Conservation (phyloP, 37 sponge, comb jelly and placozoan genomes). For the Agelas oroides region DNA sequence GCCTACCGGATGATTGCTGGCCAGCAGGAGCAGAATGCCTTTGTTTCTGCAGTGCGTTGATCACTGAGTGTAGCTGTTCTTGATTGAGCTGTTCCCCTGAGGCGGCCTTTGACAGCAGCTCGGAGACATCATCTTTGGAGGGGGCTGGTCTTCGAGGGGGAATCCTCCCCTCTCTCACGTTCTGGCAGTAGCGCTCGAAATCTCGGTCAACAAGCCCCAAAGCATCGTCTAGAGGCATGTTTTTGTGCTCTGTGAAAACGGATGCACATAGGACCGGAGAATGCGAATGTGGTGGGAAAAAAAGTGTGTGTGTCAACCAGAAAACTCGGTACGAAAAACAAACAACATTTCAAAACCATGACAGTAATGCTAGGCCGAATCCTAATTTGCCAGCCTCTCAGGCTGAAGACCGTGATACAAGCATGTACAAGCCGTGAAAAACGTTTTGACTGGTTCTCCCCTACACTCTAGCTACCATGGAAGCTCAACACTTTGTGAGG, state of each 20-base stretch:
- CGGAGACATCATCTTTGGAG: constrained; percentile 8
- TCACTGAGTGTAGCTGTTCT: constrained; percentile 39
- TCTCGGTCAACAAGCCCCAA: constrained; percentile 75
- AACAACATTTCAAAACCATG: neutral
- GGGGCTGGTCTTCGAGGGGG: constrained; percentile 18
- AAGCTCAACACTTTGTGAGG: too few species aligned
- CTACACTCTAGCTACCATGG: too few species aligned
- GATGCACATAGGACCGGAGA: too few species aligned
- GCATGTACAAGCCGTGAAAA: too few species aligned
- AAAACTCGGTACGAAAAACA: neutral
- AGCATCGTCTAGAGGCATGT: constrained; percentile 89
- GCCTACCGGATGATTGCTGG: too few species aligned
- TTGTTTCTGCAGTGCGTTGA: constrained; percentile 59
- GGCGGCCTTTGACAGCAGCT: constrained; percentile 48
- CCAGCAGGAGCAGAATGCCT: neutral
- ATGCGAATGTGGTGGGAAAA: neutral
- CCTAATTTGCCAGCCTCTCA: too few species aligned
- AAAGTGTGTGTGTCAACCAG: neutral
- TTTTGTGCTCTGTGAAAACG: constrained; percentile 91
- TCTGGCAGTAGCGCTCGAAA: constrained; percentile 49
- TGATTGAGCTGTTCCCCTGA: constrained; percentile 41
- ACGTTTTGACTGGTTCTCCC: too few species aligned
- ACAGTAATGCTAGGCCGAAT: neutral
- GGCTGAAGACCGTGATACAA: too few species aligned
- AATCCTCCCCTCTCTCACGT: constrained; percentile 43